Percentiles rank a stretch among this genome's conserved stretches.
These are phyloP conservation scores for Neomorphus geoffroyi DNA, from an alignment of 2,797 vertebrate species.

Conservation along the genomic window DNA sequence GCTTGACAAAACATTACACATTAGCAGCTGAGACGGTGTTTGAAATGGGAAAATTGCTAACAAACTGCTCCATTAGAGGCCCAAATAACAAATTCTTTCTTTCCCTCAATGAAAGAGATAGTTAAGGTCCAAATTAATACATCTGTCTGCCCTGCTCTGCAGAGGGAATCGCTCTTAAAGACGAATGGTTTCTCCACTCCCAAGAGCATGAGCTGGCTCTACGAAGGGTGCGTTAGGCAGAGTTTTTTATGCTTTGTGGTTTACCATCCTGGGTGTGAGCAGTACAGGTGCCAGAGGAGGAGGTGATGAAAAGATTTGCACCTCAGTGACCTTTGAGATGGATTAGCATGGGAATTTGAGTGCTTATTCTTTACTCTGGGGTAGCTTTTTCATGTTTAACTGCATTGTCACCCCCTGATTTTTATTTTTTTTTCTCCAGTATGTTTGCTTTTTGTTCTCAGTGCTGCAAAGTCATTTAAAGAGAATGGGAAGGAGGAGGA, in stretches of 20 bases:
- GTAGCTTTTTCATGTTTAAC: constrained; percentile 63
- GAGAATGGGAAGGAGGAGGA: constrained; percentile 7
- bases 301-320: constrained; percentile 52
- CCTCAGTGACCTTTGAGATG: constrained; percentile 54
- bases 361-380: constrained; percentile 24
- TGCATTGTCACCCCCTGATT: not conserved
- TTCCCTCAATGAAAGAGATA: constrained; percentile 68
- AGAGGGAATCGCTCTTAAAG: constrained; percentile 73
- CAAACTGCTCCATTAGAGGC: constrained; percentile 77
- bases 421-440: not conserved
- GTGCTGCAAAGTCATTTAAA: constrained; percentile 33
- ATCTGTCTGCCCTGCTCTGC: constrained; percentile 65
- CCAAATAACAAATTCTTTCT: constrained; percentile 76
- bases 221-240: not conserved
- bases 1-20: constrained; percentile 78
- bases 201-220: constrained; percentile 21
- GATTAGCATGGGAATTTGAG: constrained; percentile 36
- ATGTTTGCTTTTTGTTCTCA: constrained; percentile 40
- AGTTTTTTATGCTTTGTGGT: not conserved
- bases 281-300: not conserved
- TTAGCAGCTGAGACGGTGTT: constrained; percentile 75
- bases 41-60: constrained; percentile 78
- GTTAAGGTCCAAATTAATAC: constrained; percentile 74
- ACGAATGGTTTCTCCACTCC: constrained; percentile 61
- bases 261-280: not conserved